Base-by-base conservation (phyloP, 2,888 invertebrate species). In the Sinohyriopsis cumingii region DNA sequence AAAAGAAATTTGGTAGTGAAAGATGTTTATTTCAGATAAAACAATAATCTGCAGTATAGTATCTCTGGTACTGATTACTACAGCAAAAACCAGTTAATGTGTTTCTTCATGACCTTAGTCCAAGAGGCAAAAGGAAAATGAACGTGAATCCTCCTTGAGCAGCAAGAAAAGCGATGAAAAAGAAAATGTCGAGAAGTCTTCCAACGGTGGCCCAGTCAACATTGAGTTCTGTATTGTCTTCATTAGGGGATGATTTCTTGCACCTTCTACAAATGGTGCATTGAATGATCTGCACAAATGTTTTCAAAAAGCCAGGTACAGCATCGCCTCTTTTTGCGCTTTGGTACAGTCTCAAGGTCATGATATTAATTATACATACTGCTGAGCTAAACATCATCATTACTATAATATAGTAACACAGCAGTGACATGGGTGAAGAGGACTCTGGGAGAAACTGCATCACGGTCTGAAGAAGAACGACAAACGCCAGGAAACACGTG, bases 401-500 rank as follows among this genome's bases (percentile, higher is more conserved):
- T 1, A 72, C 61, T 7, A 77, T 77, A 65, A 77, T 65, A 62
- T 77, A 77, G 55, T 69, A 74, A 28, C 75, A 75, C 22, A 77
- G 62, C 20, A 77, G 62, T 1, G 77, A 77, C 77, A 77, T 75
- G 5, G 77, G 77, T 15, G 69, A 57, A 19, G 77, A 77, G 25
- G 77, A 64, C 25, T 77, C 63, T 19, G 77, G 77, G 7, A 77
- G 59, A 56, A 71, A 72, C 5, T 69, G 63, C 74, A 77, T 77
- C 24, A 72, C 65, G 20, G 75, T 73, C 67, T 77, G 77, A 28
- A 77, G 60, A 15, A 77, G 64, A 19, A 77, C 68, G 3, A 75
- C 70, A 59, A 77, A 77, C 24, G 77, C 68, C 59, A 77, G 62
- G 60, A 77, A 77, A 55, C 77, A 77, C 7, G 77, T 77, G 28